These are phyloP conservation scores for Sesamia nonagrioides DNA, from an alignment of 1,140 invertebrate species.

Conservation along the genomic window DNA sequence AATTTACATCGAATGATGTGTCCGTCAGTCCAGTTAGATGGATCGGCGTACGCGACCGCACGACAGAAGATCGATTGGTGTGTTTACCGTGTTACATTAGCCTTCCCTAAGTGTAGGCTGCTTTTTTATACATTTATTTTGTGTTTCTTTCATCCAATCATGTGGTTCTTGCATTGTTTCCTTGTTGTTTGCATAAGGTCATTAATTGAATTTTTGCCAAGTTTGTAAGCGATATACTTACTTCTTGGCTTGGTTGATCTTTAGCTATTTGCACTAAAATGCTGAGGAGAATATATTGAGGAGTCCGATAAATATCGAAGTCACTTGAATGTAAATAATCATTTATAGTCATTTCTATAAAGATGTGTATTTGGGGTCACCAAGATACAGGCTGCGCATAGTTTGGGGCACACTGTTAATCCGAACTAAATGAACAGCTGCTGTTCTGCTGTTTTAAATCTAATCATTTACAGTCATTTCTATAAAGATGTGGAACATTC, in stretches of 20 bases:
- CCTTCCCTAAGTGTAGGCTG: neutral
- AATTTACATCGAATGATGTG: constrained; percentile 13
- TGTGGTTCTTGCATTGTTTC: neutral
- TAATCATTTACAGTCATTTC: too few species aligned
- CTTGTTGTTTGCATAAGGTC: neutral
- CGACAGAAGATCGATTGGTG: constrained; percentile 19
- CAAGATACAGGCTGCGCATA: too few species aligned
- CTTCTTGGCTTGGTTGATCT: neutral
- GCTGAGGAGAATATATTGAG: neutral
- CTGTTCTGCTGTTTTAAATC: too few species aligned
- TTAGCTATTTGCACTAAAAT: neutral
- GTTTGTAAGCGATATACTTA: neutral
- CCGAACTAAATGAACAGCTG: too few species aligned
- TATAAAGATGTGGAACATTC: too few species aligned
- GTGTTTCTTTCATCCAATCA: neutral
- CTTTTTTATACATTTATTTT: neutral
- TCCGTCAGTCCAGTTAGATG: constrained; percentile 27
- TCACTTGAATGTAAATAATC: neutral
- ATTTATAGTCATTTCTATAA: neutral
- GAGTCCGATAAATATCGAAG: neutral
- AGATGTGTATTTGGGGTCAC: neutral
- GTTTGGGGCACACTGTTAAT: too few species aligned
- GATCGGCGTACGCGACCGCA: neutral
- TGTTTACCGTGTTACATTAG: constrained; percentile 7
- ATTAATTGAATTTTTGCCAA: neutral